Conservation (phyloP, 2,797 vertebrate species). For the Tenualosa ilisha region DNA sequence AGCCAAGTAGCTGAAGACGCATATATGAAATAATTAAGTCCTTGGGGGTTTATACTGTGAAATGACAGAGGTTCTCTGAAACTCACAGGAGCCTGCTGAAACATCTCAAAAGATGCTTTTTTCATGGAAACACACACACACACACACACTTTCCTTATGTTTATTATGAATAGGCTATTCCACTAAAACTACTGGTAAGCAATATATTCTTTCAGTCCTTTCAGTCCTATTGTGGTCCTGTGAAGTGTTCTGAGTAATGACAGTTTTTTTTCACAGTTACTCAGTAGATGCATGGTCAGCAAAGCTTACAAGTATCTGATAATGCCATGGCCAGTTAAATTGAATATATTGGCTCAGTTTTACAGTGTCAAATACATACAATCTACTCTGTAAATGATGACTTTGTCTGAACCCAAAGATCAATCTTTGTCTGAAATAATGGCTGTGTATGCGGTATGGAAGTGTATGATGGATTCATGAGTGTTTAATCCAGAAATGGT, state of each 20-base stretch:
- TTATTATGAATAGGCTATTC: not conserved
- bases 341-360: not conserved
- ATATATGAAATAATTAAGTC: constrained; percentile 52
- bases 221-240: not conserved
- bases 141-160: not conserved
- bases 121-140: not conserved
- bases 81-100: constrained; percentile 33
- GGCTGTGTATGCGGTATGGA: not conserved
- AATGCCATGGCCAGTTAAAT: not conserved
- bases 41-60: constrained; percentile 34
- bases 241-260: not conserved
- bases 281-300: not conserved
- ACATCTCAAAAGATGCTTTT: constrained; percentile 31
- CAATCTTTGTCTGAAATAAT: constrained; percentile 31
- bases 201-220: not conserved
- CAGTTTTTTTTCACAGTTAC: not conserved
- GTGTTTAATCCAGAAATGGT: not conserved
- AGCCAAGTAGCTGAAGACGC: constrained; percentile 26
- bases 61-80: constrained; percentile 38
- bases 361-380: not conserved
- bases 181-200: not conserved
- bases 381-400: not conserved
- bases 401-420: not conserved
- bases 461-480: constrained; percentile 1
- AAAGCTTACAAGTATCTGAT: not conserved